Evolutionary conservation across 2,888 invertebrate species (phyloP).

Genomic region (Amiota minor): DNA sequence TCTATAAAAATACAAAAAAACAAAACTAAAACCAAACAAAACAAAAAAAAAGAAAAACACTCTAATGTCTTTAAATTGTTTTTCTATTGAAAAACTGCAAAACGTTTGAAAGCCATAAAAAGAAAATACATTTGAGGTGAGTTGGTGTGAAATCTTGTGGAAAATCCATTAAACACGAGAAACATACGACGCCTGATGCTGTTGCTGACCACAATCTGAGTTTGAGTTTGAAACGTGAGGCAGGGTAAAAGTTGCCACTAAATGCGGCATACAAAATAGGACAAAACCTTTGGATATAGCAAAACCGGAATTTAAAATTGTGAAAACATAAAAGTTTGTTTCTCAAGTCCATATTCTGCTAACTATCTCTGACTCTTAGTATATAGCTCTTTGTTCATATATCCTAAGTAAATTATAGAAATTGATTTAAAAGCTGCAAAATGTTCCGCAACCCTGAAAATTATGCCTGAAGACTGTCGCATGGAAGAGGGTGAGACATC

Average conservation of each 20-base stretch:
- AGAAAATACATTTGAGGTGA: constrained; percentile 42
- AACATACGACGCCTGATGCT: constrained; percentile 47
- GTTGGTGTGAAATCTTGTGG: constrained; percentile 49
- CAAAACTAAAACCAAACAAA: constrained; percentile 49
- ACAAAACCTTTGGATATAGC: background rate
- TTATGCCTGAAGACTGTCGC: no score
- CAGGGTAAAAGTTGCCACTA: constrained; percentile 48
- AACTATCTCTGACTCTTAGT: no score
- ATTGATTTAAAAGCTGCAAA: no score
- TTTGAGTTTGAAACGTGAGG: constrained; percentile 34
- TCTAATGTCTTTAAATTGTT: constrained; percentile 38
- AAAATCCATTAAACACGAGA: constrained; percentile 55
- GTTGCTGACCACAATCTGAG: background rate
- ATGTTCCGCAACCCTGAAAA: no score
- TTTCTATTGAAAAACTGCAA: constrained; percentile 14
- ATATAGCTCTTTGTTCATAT: no score
- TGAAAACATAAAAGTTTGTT: no score
- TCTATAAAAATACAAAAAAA: constrained; percentile 45
- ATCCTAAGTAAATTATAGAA: no score
- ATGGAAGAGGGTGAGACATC: no score
- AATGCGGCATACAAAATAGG: background rate
- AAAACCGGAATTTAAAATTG: background rate
- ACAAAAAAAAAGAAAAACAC: constrained; percentile 42
- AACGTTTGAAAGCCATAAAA: constrained; percentile 38
- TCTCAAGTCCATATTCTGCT: no score